A percentile compares a stretch with the other conserved stretches of the same genome.
Conservation (phyloP, 1,140 invertebrate genomes). For the Phthorimaea operculella region DNA sequence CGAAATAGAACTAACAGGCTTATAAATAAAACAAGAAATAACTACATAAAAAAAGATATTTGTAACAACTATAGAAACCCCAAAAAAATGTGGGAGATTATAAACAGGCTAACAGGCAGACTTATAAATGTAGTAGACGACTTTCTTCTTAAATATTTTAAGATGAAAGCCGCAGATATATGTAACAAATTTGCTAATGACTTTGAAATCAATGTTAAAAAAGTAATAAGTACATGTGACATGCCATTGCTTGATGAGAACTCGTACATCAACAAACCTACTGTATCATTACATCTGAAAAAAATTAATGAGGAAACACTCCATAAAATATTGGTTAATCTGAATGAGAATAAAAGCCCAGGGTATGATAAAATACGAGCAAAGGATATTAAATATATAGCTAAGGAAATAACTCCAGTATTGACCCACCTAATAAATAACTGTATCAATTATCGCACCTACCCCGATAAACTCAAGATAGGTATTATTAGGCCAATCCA, state of each 20-base stretch:
- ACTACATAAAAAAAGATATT: constrained; percentile 7
- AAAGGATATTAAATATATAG: neutral
- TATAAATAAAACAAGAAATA: constrained; percentile 3
- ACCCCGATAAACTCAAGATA: neutral
- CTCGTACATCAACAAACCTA: neutral
- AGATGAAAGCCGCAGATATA: neutral
- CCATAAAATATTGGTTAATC: neutral
- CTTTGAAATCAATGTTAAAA: neutral
- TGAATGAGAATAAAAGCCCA: neutral
- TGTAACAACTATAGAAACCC: constrained; percentile 2
- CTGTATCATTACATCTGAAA: neutral
- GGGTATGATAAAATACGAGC: neutral
- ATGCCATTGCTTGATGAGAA: neutral
- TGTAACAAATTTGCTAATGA: neutral
- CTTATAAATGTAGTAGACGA: constrained; percentile 8
- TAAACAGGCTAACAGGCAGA: constrained; percentile 10
- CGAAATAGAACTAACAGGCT: constrained; percentile 8
- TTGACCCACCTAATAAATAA: neutral
- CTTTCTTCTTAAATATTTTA: constrained; percentile 1
- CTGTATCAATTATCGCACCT: neutral
- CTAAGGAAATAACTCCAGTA: neutral
- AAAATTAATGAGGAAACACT: neutral
- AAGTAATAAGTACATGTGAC: neutral
- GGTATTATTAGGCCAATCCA: neutral
- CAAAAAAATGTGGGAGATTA: constrained; percentile 7